A percentile compares a stretch with the other conserved stretches of the same genome.
These are phyloP conservation scores for Corythaeola cristata DNA, from an alignment of 2,113 vertebrate species.

Conservation along the genomic window DNA sequence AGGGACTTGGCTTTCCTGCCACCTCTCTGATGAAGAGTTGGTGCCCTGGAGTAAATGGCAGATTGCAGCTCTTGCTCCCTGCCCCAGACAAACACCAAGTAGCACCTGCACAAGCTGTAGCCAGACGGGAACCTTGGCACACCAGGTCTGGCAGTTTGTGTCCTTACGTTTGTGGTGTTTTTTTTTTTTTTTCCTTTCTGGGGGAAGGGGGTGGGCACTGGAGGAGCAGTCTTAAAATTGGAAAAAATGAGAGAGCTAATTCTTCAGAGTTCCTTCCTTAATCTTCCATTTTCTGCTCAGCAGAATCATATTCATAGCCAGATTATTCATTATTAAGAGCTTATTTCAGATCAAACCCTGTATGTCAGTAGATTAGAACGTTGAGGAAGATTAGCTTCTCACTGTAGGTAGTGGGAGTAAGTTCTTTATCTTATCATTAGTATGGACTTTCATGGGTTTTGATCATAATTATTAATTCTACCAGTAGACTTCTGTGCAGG, in stretches of 20 bases:
- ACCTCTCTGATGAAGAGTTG: background rate
- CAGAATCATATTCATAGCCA: constrained; percentile 57
- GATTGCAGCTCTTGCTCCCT: background rate
- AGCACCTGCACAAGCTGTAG: background rate
- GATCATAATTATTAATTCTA: constrained; percentile 74
- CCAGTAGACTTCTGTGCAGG: constrained; percentile 29
- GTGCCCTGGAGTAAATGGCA: background rate
- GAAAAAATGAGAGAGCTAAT: background rate
- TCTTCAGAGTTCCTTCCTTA: constrained; percentile 46
- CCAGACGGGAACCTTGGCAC: no score
- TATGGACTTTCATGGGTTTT: constrained; percentile 63
- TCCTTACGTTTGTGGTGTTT: constrained; percentile 1
- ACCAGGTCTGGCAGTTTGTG: background rate
- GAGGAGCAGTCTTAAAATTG: background rate
- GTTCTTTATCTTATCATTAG: constrained; percentile 77
- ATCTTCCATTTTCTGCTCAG: constrained; percentile 71
- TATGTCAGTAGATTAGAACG: constrained; percentile 73
- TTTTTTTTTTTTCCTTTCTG: background rate
- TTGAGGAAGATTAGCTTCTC: constrained; percentile 70
- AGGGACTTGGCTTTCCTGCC: background rate
- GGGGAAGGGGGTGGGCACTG: no score
- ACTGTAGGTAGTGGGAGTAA: constrained; percentile 58
- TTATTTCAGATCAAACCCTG: constrained; percentile 69
- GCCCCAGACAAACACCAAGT: background rate
- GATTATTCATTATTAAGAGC: constrained; percentile 78